These are phyloP conservation scores for Phaedon cochleariae DNA, from an alignment of 2,888 invertebrate species.

Conservation along the genomic window DNA sequence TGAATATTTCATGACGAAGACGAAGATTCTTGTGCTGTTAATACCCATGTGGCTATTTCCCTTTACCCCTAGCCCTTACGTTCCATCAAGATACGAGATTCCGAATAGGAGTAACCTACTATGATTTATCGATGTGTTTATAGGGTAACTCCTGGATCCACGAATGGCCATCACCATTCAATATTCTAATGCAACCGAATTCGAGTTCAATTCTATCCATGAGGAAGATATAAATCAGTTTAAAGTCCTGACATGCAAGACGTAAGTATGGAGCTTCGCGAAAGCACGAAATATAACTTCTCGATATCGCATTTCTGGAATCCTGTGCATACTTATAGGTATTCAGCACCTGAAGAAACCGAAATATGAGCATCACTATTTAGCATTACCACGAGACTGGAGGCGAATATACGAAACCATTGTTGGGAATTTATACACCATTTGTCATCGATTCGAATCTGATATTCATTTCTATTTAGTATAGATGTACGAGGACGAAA, in stretches of 20 bases:
- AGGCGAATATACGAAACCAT: neutral
- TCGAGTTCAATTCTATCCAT: neutral
- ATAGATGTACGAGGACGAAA: too few relatives aligned
- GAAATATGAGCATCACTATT: slow-evolving; percentile 1
- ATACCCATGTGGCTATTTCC: too few relatives aligned
- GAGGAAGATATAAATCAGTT: neutral
- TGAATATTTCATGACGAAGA: too few relatives aligned
- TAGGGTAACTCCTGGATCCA: neutral
- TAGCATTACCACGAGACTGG: neutral
- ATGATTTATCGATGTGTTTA: neutral
- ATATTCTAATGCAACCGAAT: neutral
- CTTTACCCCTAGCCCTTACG: too few relatives aligned
- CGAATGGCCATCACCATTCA: neutral
- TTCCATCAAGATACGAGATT: too few relatives aligned
- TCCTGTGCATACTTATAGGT: neutral
- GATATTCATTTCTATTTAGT: neutral
- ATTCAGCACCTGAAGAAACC: neutral
- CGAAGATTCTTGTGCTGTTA: too few relatives aligned
- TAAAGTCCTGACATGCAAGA: neutral
- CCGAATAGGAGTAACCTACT: neutral
- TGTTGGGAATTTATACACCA: neutral
- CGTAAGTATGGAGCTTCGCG: neutral
- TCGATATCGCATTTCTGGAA: neutral
- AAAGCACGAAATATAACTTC: neutral
- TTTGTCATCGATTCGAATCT: neutral